Base-by-base conservation (phyloP, 2,113 vertebrate genomes). In the Nothoprocta pentlandii region DNA sequence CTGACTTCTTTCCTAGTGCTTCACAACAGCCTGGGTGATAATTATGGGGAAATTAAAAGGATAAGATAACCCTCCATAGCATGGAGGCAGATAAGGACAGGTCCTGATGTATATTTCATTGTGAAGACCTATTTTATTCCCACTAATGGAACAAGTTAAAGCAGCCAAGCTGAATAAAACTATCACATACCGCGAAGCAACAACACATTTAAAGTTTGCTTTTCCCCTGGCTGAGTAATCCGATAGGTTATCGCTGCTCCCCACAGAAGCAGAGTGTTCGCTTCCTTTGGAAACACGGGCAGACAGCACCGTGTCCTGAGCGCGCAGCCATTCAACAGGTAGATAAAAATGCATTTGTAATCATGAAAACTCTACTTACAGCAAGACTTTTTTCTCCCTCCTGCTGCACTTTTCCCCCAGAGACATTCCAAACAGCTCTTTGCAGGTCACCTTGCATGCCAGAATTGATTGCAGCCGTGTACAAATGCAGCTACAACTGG, bases 1-100 rank as follows among this genome's bases (percentile, higher is more conserved):
- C 54, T 0, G 21, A 28, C 28, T 63, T 47, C 69, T 19, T 58
- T 51, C 75, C 80, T 41, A 94, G 95, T 30, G 85, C 63, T 21
- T 3, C 0, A 25, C 81, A 58, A 44, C 2, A 63, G 2, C 1
- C 69, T 1, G 34, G 85, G 90, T 7, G 54, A 63, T 64, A 82
- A 87, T 7, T 92, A 80, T 71, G 76, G 87, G 73, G 70, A 36
- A 94, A 95, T 91, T 56, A 81, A 85, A 51, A 25, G 63, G 63
- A 56, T 97, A 77, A 84, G 90, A 92, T 94, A 93, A 96, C 46
- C 80, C 81, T 36, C 71, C 81, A 10, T 3, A 44, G 87, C 32
- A 64, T 56, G 81, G 80, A 94, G 96, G 87, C 94, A 96, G 90
- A 53, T 93, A 58, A 95, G 92, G 93, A 87, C 92, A 92, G 83